Conservation (phyloP, 2,797 vertebrate genomes). For the Manis javanica region DNA sequence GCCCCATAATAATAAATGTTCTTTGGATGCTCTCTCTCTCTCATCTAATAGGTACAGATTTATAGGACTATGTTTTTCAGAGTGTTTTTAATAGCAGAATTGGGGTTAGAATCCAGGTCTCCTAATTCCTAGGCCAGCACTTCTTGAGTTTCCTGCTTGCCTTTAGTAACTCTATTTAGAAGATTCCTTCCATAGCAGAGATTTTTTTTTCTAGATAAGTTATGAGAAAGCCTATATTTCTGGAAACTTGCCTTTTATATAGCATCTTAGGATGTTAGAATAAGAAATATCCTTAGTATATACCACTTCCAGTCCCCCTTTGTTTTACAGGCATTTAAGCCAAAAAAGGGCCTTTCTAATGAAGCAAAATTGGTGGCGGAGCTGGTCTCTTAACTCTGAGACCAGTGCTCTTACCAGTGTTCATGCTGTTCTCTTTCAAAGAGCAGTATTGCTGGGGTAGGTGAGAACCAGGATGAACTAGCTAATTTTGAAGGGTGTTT, state of each 20-base stretch:
- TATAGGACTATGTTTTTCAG: background rate
- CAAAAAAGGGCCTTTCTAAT: background rate
- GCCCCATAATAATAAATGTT: slow-evolving; percentile 31
- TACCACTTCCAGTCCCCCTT: background rate
- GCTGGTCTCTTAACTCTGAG: background rate
- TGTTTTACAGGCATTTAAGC: slow-evolving; percentile 27
- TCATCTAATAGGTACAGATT: background rate
- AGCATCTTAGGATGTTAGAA: slow-evolving; percentile 29
- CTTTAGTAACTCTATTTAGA: slow-evolving; percentile 40
- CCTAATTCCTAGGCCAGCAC: background rate
- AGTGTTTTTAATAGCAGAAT: slow-evolving; percentile 52
- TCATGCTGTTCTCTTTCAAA: slow-evolving; percentile 3
- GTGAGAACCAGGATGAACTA: slow-evolving; percentile 30
- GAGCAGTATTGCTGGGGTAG: slow-evolving; percentile 38
- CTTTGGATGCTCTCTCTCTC: background rate
- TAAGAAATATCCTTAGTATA: background rate
- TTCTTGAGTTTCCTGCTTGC: slow-evolving; percentile 19
- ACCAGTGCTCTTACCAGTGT: background rate
- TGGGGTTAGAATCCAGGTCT: slow-evolving; percentile 50
- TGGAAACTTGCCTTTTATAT: slow-evolving; percentile 42
- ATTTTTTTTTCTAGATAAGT: background rate
- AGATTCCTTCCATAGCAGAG: background rate
- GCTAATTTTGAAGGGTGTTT: slow-evolving; percentile 63
- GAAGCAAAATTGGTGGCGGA: background rate
- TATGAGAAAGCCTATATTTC: slow-evolving; percentile 21